Evolutionary conservation across 2,888 invertebrate species (phyloP).

Genomic region (Pseudococcus jackbeardsleyi): DNA sequence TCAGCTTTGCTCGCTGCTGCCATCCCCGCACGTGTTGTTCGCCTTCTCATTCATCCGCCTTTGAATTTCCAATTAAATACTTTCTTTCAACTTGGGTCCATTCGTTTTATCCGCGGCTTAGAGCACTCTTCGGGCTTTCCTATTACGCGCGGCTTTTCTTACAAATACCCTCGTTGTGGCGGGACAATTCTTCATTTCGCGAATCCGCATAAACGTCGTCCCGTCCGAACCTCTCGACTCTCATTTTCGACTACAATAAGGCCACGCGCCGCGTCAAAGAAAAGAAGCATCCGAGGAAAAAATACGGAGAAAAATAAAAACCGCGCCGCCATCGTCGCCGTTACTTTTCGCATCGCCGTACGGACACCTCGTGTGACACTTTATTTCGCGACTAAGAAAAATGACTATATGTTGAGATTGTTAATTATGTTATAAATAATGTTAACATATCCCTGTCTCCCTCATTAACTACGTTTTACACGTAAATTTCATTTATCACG

Average conservation of each 20-base stretch:
- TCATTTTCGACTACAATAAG: background rate
- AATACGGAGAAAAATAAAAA: background rate
- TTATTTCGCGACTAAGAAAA: slow-evolving; percentile 3
- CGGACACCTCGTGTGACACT: background rate
- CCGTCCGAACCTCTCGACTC: background rate
- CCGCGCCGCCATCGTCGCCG: background rate
- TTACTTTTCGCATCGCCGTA: background rate
- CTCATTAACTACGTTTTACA: background rate
- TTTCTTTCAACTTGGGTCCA: background rate
- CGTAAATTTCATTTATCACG: background rate
- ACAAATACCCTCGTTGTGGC: background rate
- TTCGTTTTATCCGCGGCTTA: background rate
- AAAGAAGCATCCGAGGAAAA: background rate
- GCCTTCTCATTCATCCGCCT: background rate
- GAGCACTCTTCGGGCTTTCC: background rate
- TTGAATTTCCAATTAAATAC: background rate
- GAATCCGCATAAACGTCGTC: background rate
- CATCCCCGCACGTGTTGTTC: background rate
- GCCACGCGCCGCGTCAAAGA: background rate
- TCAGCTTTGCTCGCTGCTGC: background rate
- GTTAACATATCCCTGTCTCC: slow-evolving; percentile 2
- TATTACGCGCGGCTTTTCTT: background rate
- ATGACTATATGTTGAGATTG: slow-evolving; percentile 27
- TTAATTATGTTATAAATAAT: slow-evolving; percentile 28
- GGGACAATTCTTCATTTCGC: background rate